Conservation (phyloP, 2,797 vertebrate genomes). For the Hyperoplus immaculatus region DNA sequence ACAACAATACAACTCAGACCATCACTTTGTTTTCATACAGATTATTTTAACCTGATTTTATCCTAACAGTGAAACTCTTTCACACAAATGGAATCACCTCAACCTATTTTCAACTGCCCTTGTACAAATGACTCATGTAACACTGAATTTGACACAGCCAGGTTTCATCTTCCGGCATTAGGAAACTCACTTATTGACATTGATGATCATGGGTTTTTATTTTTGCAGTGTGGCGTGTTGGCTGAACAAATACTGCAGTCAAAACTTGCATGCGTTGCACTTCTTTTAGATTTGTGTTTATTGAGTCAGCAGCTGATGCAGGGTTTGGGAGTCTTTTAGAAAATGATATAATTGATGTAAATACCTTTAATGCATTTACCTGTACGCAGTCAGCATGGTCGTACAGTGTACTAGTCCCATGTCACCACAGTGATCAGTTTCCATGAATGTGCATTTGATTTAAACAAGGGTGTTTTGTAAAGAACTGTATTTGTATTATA, state of each 20-base stretch:
- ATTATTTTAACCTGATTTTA: neutral
- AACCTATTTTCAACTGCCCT: neutral
- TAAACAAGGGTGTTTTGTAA: neutral
- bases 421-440: conserved; percentile 13
- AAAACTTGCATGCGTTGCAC: conserved; percentile 27
- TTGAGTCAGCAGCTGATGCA: conserved; percentile 29
- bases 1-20: conserved; percentile 4
- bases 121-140: neutral
- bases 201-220: conserved; percentile 13
- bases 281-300: conserved; percentile 27
- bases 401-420: neutral
- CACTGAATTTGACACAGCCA: neutral
- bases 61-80: neutral
- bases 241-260: conserved; percentile 5
- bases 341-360: conserved; percentile 6
- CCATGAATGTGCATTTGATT: neutral
- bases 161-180: neutral
- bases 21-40: neutral
- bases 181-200: neutral
- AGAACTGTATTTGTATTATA: conserved; percentile 40
- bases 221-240: conserved; percentile 6
- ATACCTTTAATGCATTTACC: conserved; percentile 25
- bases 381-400: neutral
- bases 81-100: neutral
- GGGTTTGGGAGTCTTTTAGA: neutral